Conservation (phyloP, 1,140 invertebrate genomes). For the Magallana ariakensis region DNA sequence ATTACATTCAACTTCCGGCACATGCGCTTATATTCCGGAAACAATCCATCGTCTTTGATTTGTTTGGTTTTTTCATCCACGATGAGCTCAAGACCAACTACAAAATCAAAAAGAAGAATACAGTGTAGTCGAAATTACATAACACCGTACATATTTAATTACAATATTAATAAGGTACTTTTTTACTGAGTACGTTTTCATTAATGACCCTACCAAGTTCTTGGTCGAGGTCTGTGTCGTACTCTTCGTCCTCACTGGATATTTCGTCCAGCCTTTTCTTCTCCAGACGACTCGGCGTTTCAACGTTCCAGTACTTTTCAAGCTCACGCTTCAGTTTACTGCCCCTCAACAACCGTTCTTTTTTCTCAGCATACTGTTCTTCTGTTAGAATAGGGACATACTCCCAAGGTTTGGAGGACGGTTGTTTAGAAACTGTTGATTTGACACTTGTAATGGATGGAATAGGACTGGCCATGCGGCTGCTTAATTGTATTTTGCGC, state of each 20-base stretch:
- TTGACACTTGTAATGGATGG: slow-evolving; percentile 19
- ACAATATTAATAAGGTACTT: too few relatives aligned
- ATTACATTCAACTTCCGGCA: slow-evolving; percentile 57
- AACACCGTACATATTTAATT: too few relatives aligned
- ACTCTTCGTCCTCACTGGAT: slow-evolving; percentile 55
- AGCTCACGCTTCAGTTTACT: slow-evolving; percentile 51
- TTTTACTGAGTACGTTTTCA: too few relatives aligned
- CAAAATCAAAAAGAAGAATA: neutral
- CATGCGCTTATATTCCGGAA: slow-evolving; percentile 58
- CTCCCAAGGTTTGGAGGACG: neutral
- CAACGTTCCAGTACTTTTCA: slow-evolving; percentile 49
- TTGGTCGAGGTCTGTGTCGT: slow-evolving; percentile 60
- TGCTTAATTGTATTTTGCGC: slow-evolving; percentile 26
- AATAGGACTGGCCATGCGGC: neutral
- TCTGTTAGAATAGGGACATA: slow-evolving; percentile 45
- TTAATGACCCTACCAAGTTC: slow-evolving; percentile 39
- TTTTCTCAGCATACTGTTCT: slow-evolving; percentile 51
- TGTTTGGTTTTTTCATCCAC: slow-evolving; percentile 57
- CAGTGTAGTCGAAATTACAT: too few relatives aligned
- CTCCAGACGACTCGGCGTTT: slow-evolving; percentile 45
- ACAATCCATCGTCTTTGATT: slow-evolving; percentile 53
- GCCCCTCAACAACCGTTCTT: slow-evolving; percentile 50
- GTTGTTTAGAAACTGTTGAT: slow-evolving; percentile 18
- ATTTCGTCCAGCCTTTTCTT: slow-evolving; percentile 42
- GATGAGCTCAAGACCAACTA: slow-evolving; percentile 53